A percentile compares a stretch with the other conserved stretches of the same genome.
Evolutionary conservation across 53 echinoderm and acorn worm species (phyloP).

Genomic region (Temnopleurus reevesii): DNA sequence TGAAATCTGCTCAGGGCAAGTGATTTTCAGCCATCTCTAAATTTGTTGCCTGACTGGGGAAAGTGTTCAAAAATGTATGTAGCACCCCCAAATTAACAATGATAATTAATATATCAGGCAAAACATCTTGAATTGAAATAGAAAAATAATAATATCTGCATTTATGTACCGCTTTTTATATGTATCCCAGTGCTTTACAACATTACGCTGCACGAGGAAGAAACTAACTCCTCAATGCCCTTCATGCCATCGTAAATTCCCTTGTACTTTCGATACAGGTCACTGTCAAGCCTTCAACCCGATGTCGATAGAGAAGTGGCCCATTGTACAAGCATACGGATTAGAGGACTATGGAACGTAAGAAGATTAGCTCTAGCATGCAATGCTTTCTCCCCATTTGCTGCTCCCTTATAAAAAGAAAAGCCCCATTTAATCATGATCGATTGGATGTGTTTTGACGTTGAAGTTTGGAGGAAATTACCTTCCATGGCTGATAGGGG

Average conservation of each 20-base stretch:
- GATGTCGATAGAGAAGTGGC: constrained; percentile 96
- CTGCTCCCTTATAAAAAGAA: background rate
- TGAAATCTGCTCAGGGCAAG: too few species aligned
- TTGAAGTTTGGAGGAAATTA: constrained; percentile 54
- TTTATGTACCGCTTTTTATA: too few species aligned
- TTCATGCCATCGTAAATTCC: constrained; percentile 7
- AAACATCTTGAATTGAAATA: too few species aligned
- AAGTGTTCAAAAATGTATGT: too few species aligned
- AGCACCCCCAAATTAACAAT: too few species aligned
- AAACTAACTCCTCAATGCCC: background rate
- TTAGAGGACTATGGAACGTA: constrained; percentile 94
- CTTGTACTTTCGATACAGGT: constrained; percentile 67
- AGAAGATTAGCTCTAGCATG: constrained; percentile 55
- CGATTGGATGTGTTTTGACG: constrained; percentile 47
- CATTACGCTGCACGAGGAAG: too few species aligned
- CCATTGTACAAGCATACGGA: constrained; percentile 88
- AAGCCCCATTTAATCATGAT: constrained; percentile 51
- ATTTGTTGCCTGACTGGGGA: too few species aligned
- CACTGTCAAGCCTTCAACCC: constrained; percentile 78
- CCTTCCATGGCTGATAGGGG: background rate
- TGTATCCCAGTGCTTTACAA: too few species aligned
- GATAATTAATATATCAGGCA: too few species aligned
- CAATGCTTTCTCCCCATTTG: background rate
- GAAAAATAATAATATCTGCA: too few species aligned
- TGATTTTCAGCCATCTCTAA: too few species aligned